Evolutionary conservation across 2,113 vertebrate genomes (phyloP), one percentile per base, ranked within the genome.

Genomic region (Microtus montanus): DNA sequence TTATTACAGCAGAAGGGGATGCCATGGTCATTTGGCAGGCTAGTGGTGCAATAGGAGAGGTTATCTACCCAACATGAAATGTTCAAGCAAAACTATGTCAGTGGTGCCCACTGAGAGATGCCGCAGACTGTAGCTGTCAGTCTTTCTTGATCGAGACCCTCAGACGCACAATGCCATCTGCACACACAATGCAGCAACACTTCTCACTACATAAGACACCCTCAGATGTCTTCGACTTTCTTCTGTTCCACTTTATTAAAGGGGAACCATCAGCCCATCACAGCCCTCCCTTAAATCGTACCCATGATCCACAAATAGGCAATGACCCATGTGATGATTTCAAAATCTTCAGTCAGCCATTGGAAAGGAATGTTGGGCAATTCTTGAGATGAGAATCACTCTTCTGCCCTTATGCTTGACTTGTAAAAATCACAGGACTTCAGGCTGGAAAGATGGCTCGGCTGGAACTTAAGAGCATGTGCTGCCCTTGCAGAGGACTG

Each of bases 281-380:
- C 61, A 77, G 38, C 22, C 58, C 28, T 26, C 83, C 58, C n/a
- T 66, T 52, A 30, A 35, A 75, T 49, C 74, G 35, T 88, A 89
- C 77, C 84, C 41, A 70, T 86, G 22, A 66, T 24, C 70, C 79
- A 63, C 9, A 88, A 70, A 58, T 49, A 26, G n/a, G 64, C 19
- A 73, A 64, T 22, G 33, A 61, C 63, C 41, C 86, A 70, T 80
- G 64, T 92, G 49, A 66, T 68, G 64, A 54, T 83, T 93, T 95
- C 58, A 75, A 82, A 83, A 63, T 24, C 85, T 66, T 66, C 85
- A 44, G 63, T 90, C 77, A 82, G 28, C 30, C 15, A 22, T 38
- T 41, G 26, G 54, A n/a, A n/a, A 64, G 47, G 38, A 71, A 73
- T 2, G 28, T 52, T n/a, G 44, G 70, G 7, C 64, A 87, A 80